A percentile compares a stretch with the other conserved stretches of the same genome.
phyloP scores from a whole-genome alignment of 2,797 vertebrate genomes.

The Alcedo quadribrachys region DNA sequence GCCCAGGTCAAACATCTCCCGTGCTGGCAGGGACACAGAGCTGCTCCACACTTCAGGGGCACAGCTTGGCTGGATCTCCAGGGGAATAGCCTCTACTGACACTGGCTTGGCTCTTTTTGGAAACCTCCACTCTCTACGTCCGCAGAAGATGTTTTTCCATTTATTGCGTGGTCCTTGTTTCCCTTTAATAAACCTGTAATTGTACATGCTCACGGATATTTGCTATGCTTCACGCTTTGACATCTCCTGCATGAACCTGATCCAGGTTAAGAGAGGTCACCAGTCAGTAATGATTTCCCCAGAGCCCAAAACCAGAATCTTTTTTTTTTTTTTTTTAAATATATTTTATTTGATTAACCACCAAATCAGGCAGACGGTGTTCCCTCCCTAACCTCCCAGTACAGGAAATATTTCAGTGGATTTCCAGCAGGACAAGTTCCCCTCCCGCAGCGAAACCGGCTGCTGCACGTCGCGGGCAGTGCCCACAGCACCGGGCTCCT shows the following conservation, averaged over 20 bases:
- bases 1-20: not conserved
- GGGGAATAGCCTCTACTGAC: not conserved
- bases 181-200: conserved; percentile 55
- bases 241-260: conserved; percentile 19
- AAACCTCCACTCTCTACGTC: fast-evolving
- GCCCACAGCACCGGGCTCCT: not conserved
- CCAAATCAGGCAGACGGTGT: not conserved
- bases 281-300: conserved; percentile 45
- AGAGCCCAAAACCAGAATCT: conserved; percentile 1
- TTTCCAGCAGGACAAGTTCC: not conserved
- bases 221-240: conserved; percentile 36
- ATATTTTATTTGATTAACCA: conserved; percentile 22
- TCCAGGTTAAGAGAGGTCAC: conserved; percentile 42
- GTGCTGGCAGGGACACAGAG: not conserved
- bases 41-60: fast-evolving
- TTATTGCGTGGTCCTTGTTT: not conserved
- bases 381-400: not conserved
- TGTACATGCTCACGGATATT: conserved; percentile 34
- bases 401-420: not conserved
- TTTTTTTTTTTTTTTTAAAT: conserved; percentile 7
- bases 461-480: not conserved
- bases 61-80: fast-evolving
- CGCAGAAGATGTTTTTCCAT: fast-evolving
- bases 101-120: fast-evolving
- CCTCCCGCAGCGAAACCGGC: not conserved